phyloP scores from a whole-genome alignment of 1,140 invertebrate genomes.

The Zaprionus tsacasi region DNA sequence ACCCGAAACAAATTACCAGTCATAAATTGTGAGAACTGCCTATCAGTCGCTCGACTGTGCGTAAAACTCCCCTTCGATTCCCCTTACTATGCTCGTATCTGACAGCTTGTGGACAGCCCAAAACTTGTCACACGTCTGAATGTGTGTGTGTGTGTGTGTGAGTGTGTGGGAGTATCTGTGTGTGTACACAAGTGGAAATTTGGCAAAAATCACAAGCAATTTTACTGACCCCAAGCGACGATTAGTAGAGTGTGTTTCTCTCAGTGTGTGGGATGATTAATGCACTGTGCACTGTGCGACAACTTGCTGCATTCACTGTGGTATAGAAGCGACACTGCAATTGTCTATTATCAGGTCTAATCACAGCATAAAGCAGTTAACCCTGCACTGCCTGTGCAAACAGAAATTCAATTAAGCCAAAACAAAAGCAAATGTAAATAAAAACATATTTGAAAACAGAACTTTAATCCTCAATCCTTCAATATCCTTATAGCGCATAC shows the following conservation, averaged over 20 bases:
- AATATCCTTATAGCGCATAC: background rate
- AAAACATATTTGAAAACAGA: constrained; percentile 7
- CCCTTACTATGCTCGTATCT: background rate
- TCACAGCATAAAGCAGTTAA: constrained; percentile 39
- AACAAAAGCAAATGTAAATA: constrained; percentile 48
- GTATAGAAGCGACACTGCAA: constrained; percentile 51
- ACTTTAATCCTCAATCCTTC: background rate
- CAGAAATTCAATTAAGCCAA: constrained; percentile 63
- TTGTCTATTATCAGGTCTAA: constrained; percentile 58
- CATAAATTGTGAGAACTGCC: constrained; percentile 73
- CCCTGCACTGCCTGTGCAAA: constrained; percentile 35
- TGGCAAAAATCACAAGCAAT: constrained; percentile 4
- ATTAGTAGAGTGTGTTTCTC: constrained; percentile 26
- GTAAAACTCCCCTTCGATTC: constrained; percentile 54
- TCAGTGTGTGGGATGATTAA: constrained; percentile 62
- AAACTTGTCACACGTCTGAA: constrained; percentile 57
- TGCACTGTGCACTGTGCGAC: constrained; percentile 38
- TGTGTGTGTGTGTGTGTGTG: constrained; percentile 7
- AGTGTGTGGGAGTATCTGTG: constrained; percentile 8
- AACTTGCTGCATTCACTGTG: constrained; percentile 44
- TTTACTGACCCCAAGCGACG: background rate
- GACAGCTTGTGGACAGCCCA: constrained; percentile 77
- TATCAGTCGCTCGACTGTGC: constrained; percentile 72
- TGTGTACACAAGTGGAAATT: constrained; percentile 7
- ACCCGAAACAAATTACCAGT: constrained; percentile 67